Evolutionary conservation across 2,888 invertebrate genomes (phyloP).

Genomic region (Belgica antarctica): DNA sequence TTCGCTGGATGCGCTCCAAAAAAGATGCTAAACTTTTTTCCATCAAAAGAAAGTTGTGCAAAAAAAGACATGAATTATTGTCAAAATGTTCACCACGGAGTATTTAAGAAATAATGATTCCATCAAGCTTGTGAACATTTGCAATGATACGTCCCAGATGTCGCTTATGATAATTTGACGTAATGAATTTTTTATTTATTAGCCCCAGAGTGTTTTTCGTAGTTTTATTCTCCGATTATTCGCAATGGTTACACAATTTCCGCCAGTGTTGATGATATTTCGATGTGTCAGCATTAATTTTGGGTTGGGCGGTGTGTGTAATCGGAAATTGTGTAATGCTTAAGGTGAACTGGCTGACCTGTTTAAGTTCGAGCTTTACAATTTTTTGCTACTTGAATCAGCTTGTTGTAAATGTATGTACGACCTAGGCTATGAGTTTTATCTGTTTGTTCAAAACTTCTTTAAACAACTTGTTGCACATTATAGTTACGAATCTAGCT

Average conservation of each 20-base stretch:
- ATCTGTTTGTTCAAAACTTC: too few relatives aligned
- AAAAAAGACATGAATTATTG: background rate
- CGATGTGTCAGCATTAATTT: too few relatives aligned
- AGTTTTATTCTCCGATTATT: background rate
- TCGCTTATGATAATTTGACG: background rate
- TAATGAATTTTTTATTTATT: background rate
- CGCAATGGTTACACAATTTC: background rate
- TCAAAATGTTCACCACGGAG: background rate
- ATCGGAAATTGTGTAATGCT: too few relatives aligned
- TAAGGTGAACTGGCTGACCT: too few relatives aligned
- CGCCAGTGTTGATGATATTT: too few relatives aligned
- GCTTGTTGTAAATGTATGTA: too few relatives aligned
- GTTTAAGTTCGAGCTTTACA: too few relatives aligned
- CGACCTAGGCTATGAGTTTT: too few relatives aligned
- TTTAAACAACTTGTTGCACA: too few relatives aligned
- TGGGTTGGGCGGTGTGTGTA: too few relatives aligned
- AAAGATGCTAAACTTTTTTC: slow-evolving; percentile 21
- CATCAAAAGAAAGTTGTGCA: background rate
- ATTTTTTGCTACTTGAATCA: too few relatives aligned
- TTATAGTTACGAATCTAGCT: too few relatives aligned
- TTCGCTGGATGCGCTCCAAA: background rate
- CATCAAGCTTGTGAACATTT: background rate
- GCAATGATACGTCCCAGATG: background rate
- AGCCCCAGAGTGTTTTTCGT: background rate
- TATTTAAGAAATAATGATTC: background rate